A percentile compares a stretch with the other conserved stretches of the same genome.
Conservation (phyloP, 2,797 vertebrate genomes). For the Luscinia luscinia region DNA sequence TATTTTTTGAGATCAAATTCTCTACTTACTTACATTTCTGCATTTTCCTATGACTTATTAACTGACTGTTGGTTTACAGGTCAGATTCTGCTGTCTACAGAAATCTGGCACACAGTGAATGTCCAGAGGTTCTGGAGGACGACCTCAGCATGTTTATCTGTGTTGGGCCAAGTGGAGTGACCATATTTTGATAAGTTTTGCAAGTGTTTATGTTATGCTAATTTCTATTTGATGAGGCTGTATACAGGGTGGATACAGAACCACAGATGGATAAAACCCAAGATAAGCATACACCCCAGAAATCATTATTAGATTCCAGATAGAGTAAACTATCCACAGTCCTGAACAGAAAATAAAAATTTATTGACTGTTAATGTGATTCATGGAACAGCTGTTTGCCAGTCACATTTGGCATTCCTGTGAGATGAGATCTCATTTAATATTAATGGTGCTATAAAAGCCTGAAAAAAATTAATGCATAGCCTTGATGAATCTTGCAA, state of each 20-base stretch:
- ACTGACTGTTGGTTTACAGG: conserved; percentile 6
- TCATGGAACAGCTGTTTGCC: conserved; percentile 69
- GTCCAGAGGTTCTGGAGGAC: background rate
- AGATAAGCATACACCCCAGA: conserved; percentile 55
- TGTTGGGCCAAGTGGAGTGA: background rate
- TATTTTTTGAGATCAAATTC: background rate
- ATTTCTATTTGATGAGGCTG: conserved; percentile 59
- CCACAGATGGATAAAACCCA: conserved; percentile 39
- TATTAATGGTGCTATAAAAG: conserved; percentile 69
- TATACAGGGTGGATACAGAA: conserved; percentile 18
- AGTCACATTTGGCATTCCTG: conserved; percentile 63
- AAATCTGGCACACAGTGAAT: background rate
- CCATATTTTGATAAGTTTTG: conserved; percentile 2
- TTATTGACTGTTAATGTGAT: conserved; percentile 70
- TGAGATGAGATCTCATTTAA: conserved; percentile 66
- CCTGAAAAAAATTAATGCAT: conserved; percentile 42
- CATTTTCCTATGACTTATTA: background rate
- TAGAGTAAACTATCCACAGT: conserved; percentile 53
- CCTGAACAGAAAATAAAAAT: conserved; percentile 64
- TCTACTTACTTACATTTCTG: conserved; percentile 7
- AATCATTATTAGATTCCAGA: conserved; percentile 62
- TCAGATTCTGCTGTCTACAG: conserved; percentile 21
- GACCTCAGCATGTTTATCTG: background rate
- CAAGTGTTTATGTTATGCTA: conserved; percentile 25
- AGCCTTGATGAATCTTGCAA: conserved; percentile 51